Conservation (phyloP, 2,797 vertebrate species). For the Mergus octosetaceus region DNA sequence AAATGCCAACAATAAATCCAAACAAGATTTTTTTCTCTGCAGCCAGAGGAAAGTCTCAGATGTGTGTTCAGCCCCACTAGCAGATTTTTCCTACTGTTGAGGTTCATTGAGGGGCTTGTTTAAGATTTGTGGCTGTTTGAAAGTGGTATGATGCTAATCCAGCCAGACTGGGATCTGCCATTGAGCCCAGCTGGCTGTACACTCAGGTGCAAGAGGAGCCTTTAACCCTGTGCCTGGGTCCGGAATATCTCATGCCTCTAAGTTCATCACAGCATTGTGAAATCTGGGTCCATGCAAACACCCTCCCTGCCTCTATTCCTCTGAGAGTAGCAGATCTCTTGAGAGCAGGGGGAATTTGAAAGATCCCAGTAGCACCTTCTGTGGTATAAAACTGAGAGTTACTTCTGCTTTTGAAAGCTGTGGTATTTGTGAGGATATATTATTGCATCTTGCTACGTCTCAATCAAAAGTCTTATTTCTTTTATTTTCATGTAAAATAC, state of each 20-base stretch:
- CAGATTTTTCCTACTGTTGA: background rate
- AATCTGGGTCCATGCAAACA: background rate
- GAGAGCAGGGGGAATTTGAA: constrained; percentile 41
- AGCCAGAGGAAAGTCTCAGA: background rate
- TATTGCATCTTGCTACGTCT: background rate
- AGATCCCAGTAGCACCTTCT: constrained; percentile 34
- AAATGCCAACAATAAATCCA: background rate
- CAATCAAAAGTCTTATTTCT: background rate
- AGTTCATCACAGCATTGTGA: background rate
- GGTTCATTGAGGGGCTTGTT: background rate
- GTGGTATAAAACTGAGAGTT: constrained; percentile 19
- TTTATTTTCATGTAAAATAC: background rate
- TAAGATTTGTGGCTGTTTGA: background rate
- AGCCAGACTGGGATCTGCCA: background rate
- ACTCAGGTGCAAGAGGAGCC: background rate
- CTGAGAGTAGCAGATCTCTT: constrained; percentile 23
- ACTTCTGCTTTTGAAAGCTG: constrained; percentile 8
- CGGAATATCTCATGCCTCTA: background rate
- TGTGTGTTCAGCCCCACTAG: background rate
- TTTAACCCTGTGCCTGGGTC: background rate
- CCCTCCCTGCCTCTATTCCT: background rate
- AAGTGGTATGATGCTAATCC: background rate
- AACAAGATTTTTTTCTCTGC: background rate
- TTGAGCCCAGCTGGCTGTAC: background rate
- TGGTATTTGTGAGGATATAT: constrained; percentile 27